Evolutionary conservation across 2,797 vertebrate species (phyloP), one percentile per base, ranked within the genome.

Genomic region (Mormyrops attenuatus): DNA sequence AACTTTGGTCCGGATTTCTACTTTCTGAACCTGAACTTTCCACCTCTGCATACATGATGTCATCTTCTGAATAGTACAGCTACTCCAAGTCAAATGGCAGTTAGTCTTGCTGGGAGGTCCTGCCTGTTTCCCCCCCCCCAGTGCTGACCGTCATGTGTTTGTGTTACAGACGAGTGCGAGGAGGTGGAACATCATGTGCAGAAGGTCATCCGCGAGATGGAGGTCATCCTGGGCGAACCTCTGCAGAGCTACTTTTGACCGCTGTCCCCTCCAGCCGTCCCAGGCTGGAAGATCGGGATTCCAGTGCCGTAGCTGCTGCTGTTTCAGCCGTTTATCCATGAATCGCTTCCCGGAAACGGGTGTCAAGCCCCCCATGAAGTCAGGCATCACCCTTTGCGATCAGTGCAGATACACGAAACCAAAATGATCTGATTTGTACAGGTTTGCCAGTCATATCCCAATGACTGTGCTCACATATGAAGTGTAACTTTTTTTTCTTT

Each of bases 111-210:
- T 66, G 63, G 63, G 26, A 11, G 22, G 22, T 55, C 55, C 5
- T 57, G 55, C 55, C 9, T 11, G 34, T 17, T 2, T 13, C 60
- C 41, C n/a, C 20, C n/a, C 41, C 20, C 22, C 38, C 20, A 44
- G 26, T 69, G 2, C 30, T 15, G n/a, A 88, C 60, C 7, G 30
- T 2, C 63, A 47, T 52, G 2, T 86, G 30, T 77, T 52, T 88
- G 80, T 91, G 63, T 92, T 91, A 26, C 92, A 99, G 98, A 99
- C 92, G 98, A 99, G 88, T 97, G 97, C 92, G 97, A 98, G 93
- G 98, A 99, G 93, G 98, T 99, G 90, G 98, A 99, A 92, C 96
- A 95, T 82, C 97, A 98, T 90, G 98, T 98, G 57, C 98, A 99
- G 93, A 98, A 97, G 92, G 97, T 97, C 0, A 93, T 99, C 91